Conservation (phyloP, 2,888 invertebrate genomes). For the Crematogaster levior region DNA sequence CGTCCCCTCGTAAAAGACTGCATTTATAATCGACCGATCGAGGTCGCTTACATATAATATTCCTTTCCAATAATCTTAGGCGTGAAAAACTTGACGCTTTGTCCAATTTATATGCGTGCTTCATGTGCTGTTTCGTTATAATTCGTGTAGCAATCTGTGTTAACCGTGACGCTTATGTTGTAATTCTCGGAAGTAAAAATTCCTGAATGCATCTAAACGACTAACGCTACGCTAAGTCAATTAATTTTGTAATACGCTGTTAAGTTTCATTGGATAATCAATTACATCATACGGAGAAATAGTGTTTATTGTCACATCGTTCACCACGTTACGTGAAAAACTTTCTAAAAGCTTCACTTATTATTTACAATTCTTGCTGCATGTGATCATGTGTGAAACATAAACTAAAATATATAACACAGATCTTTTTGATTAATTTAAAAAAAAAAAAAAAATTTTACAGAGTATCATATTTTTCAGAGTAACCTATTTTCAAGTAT, state of each 20-base stretch:
- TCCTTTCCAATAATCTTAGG: neutral
- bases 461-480: neutral
- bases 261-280: neutral
- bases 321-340: neutral
- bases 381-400: neutral
- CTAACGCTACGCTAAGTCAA: conserved; percentile 21
- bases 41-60: neutral
- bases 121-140: neutral
- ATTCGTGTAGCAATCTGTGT: conserved; percentile 6
- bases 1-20: neutral
- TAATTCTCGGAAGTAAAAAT: conserved; percentile 12
- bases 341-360: conserved; percentile 2
- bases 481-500: neutral
- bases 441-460: neutral
- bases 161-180: conserved; percentile 17
- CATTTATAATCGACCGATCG: neutral
- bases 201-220: neutral
- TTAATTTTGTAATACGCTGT: neutral
- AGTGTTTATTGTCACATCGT: neutral
- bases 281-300: neutral
- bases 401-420: no score
- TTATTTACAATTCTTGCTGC: neutral
- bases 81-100: conserved; percentile 13
- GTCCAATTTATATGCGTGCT: conserved; percentile 13
- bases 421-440: neutral